Conservation (phyloP, 2,888 invertebrate genomes). For the Cynaeus angustus region DNA sequence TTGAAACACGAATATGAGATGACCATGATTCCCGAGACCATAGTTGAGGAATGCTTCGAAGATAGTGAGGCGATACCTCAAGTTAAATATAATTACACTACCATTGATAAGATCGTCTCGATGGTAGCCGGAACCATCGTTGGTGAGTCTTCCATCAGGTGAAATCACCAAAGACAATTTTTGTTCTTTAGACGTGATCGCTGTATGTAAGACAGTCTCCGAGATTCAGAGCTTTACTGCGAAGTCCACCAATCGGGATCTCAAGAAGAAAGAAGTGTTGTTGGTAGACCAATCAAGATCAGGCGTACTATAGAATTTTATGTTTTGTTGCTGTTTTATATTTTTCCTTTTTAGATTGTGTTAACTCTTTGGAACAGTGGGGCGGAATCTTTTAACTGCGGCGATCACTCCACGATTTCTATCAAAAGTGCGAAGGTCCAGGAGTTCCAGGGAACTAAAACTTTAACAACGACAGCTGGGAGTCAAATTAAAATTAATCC, state of each 20-base stretch:
- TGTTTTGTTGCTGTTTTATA: slow-evolving; percentile 32
- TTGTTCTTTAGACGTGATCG: slow-evolving; percentile 85
- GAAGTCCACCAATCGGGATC: slow-evolving; percentile 84
- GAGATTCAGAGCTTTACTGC: slow-evolving; percentile 85
- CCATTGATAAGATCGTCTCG: slow-evolving; percentile 83
- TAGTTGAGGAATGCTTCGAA: slow-evolving; percentile 66
- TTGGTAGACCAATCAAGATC: slow-evolving; percentile 91
- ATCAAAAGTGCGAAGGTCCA: slow-evolving; percentile 72
- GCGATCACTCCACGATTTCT: slow-evolving; percentile 85
- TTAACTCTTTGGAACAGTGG: slow-evolving; percentile 94
- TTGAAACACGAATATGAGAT: slow-evolving; percentile 97
- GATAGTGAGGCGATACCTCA: slow-evolving; percentile 81
- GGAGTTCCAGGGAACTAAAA: slow-evolving; percentile 78
- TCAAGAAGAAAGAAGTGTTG: slow-evolving; percentile 91
- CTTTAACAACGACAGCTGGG: slow-evolving; percentile 72
- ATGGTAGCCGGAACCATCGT: slow-evolving; percentile 80
- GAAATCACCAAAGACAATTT: not conserved
- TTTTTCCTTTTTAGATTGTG: slow-evolving; percentile 73
- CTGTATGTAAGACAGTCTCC: slow-evolving; percentile 83
- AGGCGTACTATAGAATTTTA: slow-evolving; percentile 72
- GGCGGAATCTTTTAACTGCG: slow-evolving; percentile 88
- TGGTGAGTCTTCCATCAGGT: slow-evolving; percentile 74
- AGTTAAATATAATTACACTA: slow-evolving; percentile 84
- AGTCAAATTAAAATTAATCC: slow-evolving; percentile 87
- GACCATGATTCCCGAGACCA: slow-evolving; percentile 82